Base-by-base conservation (phyloP, 2,113 vertebrate genomes). In the Apaloderma vittatum region DNA sequence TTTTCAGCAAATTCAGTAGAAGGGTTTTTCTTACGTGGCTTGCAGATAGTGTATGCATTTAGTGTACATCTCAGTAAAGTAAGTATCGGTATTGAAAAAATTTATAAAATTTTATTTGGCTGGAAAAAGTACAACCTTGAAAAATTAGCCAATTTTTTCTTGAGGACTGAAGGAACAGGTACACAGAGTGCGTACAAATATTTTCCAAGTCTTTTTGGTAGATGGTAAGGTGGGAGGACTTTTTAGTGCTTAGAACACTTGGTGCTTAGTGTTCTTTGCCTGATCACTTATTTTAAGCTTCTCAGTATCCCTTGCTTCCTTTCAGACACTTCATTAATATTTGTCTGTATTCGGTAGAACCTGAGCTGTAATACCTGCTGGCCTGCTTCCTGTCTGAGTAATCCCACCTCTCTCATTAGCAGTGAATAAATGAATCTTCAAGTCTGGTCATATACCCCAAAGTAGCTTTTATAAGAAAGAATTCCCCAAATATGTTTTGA, bases 331-430 rank as follows among this genome's bases (percentile, higher is more conserved):
- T 83, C 63, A 80, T 86, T 67, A 88, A 46, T 79, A 58, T 48
- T 88, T 12, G 10, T 74, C 55, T 86, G 4, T 73, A 27, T 75
- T 81, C 21, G 45, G 61, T 36, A 52, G 43, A 37, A 65, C 65
- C 46, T 84, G 43, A 57, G 49, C 52, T 65, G 11, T 81, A 85
- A 54, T 87, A 87, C 43, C 73, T 72, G 34, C 30, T 62, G 57
- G 48, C 52, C 82, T 94, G 70, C 62, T 63, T 82, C 61, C 86
- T 83, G 71, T 95, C 55, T 74, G 88, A 89, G 76, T 94, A 96
- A 94, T 88, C 76, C 85, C 92, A 62, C 59, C 63, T 91, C 81
- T 93, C 34, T 36, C 75, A 73, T 90, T 87, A 93, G 86, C 90
- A 90, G 72, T 5, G 14, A 89, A 71, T 43, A 86, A 51, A 73